Base-by-base conservation (phyloP, 2,888 invertebrate species). In the Cerceris rybyensis region DNA sequence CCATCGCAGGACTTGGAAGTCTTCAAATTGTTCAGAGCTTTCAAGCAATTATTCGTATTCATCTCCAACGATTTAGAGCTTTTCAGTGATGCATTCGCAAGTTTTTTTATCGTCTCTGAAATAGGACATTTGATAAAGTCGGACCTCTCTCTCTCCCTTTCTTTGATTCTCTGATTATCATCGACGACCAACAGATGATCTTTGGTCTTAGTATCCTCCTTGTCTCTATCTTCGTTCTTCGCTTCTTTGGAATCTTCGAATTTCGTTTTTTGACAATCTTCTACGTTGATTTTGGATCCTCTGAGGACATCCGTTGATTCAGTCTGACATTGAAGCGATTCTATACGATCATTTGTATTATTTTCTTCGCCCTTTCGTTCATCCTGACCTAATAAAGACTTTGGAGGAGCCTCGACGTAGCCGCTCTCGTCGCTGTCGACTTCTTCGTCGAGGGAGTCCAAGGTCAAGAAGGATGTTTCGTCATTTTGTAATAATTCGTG, bases 401-500 rank as follows among this genome's bases (percentile, higher is more conserved):
- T 92, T 11, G 92, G 92, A 43, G 92, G 91, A 5, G 92, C 92
- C 91, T 98, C 98, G 42, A 97, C 98, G 92, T 97, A 98, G 5
- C 98, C 98, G 71, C 97, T 97, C 92, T 98, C 98, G 89, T 98
- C 98, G 91, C 97, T 97, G 88, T 96, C 96, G 82, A 96, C 96
- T 87, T 96, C 96, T 65, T 95, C 95, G 83, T 93, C 93, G 63
- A 94, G 93, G 2, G 93, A 94, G 83, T 94, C 94, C 7, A 93
- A 92, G 5, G 89, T 90, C 66, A 91, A 77, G 73, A 90, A 91
- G 0, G 85, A 75, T 0, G 84, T 85, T 43, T 89, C 90, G 52
- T 90, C 88, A 82, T 93, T 83, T 46, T 83, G 81, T 11, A 87
- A 46, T 28, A 84, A 28, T 11, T 89, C 84, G 61, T 82, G 85